Evolutionary conservation across 2,888 invertebrate species (phyloP).

Genomic region (Eristalis pertinax): DNA sequence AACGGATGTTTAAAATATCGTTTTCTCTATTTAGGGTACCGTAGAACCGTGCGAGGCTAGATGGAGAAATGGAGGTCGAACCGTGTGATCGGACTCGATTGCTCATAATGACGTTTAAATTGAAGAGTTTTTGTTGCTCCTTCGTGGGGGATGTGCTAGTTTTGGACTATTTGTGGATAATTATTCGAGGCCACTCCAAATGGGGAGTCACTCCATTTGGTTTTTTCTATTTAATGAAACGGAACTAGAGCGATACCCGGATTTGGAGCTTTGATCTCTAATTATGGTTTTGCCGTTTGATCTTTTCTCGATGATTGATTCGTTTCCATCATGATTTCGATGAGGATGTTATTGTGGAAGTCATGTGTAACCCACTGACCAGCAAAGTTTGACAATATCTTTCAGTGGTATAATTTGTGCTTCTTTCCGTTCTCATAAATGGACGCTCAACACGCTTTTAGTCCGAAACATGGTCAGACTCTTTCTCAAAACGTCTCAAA

Average conservation of each 20-base stretch:
- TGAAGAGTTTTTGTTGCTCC: slow-evolving; percentile 37
- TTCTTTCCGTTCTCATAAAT: too few species aligned
- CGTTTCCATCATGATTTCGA: too few species aligned
- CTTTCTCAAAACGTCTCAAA: too few species aligned
- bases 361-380: too few species aligned
- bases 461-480: too few species aligned
- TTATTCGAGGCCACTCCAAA: neutral
- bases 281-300: too few species aligned
- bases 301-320: too few species aligned
- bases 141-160: neutral
- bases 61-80: neutral
- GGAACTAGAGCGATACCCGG: neutral
- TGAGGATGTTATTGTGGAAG: too few species aligned
- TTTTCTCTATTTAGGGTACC: slow-evolving; percentile 57
- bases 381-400: too few species aligned
- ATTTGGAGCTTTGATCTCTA: too few species aligned
- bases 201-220: neutral
- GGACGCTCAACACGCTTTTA: too few species aligned
- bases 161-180: slow-evolving; percentile 1
- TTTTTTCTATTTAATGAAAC: neutral
- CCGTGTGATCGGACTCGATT: slow-evolving; percentile 22
- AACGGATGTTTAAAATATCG: slow-evolving; percentile 61
- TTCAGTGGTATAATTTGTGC: too few species aligned
- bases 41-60: slow-evolving; percentile 10
- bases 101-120: slow-evolving; percentile 56